These are phyloP conservation scores for Micromussa lordhowensis DNA, from an alignment of 92 coral and sea anemone species.

Conservation along the genomic window DNA sequence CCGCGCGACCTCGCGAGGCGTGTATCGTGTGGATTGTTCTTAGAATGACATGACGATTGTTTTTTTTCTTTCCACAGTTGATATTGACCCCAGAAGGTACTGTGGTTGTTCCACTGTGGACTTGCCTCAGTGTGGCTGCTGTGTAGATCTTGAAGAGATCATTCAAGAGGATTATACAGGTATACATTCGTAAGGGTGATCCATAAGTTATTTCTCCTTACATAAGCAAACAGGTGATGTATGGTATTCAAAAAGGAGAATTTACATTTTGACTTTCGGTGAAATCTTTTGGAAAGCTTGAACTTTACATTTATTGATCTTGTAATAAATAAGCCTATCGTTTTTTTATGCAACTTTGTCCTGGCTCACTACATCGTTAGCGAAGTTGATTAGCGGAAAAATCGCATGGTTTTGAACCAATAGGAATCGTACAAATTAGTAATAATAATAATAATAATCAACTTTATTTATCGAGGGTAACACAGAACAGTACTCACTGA, in stretches of 20 bases:
- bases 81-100: neutral
- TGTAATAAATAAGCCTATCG: too few relatives aligned
- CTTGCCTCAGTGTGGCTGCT: conserved; percentile 26
- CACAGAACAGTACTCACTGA: too few relatives aligned
- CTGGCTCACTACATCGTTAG: too few relatives aligned
- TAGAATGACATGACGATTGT: neutral
- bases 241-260: neutral
- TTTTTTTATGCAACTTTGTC: too few relatives aligned
- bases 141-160: conserved; percentile 8
- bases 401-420: too few relatives aligned
- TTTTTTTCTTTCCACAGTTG: neutral
- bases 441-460: too few relatives aligned
- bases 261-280: neutral
- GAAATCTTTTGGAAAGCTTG: too few relatives aligned
- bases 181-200: neutral
- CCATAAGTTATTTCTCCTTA: neutral
- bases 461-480: too few relatives aligned
- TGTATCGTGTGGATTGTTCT: too few relatives aligned
- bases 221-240: neutral
- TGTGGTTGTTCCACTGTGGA: conserved; percentile 4
- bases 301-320: too few relatives aligned
- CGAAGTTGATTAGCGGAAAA: too few relatives aligned
- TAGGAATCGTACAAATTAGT: too few relatives aligned
- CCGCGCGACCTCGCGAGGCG: neutral
- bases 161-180: conserved; percentile 24